Evolutionary conservation across 2,888 invertebrate genomes (phyloP).

Genomic region (Epinotia demarniana): DNA sequence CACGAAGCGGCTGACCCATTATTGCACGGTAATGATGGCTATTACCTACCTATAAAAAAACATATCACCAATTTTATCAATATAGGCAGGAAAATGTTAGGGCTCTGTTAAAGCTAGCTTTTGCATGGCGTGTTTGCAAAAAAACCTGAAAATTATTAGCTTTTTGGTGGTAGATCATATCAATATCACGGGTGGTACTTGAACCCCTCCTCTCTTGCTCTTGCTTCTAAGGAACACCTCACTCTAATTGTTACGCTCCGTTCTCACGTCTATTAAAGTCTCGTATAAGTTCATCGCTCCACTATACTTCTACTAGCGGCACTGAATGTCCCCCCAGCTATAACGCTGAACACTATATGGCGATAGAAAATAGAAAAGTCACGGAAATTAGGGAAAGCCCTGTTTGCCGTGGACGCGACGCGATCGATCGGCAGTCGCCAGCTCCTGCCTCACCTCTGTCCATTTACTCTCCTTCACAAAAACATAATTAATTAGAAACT

Average conservation of each 20-base stretch:
- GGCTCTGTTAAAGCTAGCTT: no score
- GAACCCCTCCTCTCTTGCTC: no score
- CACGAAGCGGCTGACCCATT: slow-evolving; percentile 12
- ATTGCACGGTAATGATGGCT: slow-evolving; percentile 3
- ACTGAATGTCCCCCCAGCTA: slow-evolving; percentile 16
- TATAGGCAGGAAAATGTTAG: no score
- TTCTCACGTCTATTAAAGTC: no score
- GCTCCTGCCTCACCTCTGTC: slow-evolving; percentile 17
- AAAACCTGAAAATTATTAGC: background rate
- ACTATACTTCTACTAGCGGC: slow-evolving; percentile 8
- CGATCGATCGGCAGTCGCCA: slow-evolving; percentile 29
- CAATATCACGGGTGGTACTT: no score
- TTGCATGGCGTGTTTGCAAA: background rate
- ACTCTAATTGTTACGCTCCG: no score
- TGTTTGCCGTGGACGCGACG: slow-evolving; percentile 4
- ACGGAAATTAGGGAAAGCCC: slow-evolving; percentile 29
- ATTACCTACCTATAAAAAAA: slow-evolving; percentile 5
- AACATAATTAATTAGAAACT: slow-evolving; percentile 18
- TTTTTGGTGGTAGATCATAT: no score
- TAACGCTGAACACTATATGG: slow-evolving; percentile 10
- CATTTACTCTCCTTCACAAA: slow-evolving; percentile 13
- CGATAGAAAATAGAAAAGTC: slow-evolving; percentile 40
- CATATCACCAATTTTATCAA: background rate
- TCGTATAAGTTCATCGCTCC: background rate
- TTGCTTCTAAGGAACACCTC: no score